phyloP scores from a whole-genome alignment of 2,797 vertebrate species.

The Platalea minor region DNA sequence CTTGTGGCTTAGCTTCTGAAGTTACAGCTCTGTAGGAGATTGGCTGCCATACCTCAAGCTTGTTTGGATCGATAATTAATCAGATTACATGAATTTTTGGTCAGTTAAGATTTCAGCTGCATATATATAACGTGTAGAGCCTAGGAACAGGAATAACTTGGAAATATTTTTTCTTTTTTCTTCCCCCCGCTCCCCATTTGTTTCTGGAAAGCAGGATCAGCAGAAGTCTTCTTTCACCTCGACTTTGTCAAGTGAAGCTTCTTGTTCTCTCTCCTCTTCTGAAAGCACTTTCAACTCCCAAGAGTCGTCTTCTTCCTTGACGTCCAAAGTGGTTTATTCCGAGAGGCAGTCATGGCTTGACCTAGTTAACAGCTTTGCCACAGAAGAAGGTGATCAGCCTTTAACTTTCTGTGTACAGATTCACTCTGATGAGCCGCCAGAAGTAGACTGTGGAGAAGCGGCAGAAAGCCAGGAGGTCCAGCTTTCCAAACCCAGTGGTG shows the following conservation, averaged over 20 bases:
- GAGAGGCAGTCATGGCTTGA: conserved; percentile 85
- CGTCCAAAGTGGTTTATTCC: conserved; percentile 67
- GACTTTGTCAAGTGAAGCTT: conserved; percentile 76
- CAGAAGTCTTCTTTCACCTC: conserved; percentile 83
- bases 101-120: background rate
- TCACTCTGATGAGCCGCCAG: conserved; percentile 57
- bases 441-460: background rate
- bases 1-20: background rate
- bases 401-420: conserved; percentile 77
- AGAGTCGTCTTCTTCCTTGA: conserved; percentile 78
- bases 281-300: conserved; percentile 82
- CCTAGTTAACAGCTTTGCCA: conserved; percentile 75
- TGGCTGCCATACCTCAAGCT: background rate
- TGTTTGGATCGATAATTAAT: background rate
- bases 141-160: background rate
- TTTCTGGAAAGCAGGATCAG: conserved; percentile 72
- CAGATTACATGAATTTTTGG: background rate
- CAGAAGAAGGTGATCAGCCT: conserved; percentile 66
- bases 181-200: accelerated
- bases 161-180: background rate
- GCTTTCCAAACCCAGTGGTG: background rate
- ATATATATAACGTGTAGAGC: background rate
- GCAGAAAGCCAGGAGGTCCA: background rate
- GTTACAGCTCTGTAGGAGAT: background rate
- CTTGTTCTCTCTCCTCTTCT: conserved; percentile 80